Evolutionary conservation across 2,113 vertebrate genomes (phyloP).

Genomic region (Lota lota): DNA sequence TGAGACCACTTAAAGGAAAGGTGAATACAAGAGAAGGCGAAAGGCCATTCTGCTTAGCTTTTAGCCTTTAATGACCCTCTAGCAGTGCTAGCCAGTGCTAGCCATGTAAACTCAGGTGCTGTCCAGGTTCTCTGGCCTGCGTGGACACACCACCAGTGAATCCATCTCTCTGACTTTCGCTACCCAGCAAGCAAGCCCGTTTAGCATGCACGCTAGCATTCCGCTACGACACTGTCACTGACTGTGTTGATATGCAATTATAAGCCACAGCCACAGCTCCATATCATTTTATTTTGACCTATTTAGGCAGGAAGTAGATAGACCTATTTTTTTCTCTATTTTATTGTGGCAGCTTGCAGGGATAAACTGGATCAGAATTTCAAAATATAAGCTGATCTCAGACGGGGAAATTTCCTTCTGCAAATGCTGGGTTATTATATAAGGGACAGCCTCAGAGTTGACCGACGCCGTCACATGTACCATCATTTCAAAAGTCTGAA

Average conservation of each 20-base stretch:
- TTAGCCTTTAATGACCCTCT: slow-evolving; percentile 43
- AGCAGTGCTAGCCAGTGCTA: slow-evolving; percentile 56
- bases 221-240: slow-evolving; percentile 23
- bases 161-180: slow-evolving; percentile 30
- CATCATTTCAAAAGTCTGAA: slow-evolving; percentile 16
- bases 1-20: no score
- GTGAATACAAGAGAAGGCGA: no score
- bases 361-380: slow-evolving; percentile 52
- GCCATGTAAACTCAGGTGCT: slow-evolving; percentile 50
- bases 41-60: slow-evolving; percentile 7
- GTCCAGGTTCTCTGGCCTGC: slow-evolving; percentile 16
- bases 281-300: background rate
- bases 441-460: slow-evolving; percentile 29
- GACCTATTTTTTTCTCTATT: background rate
- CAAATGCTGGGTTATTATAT: slow-evolving; percentile 44
- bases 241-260: slow-evolving; percentile 40
- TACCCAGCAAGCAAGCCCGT: slow-evolving; percentile 8
- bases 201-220: slow-evolving; percentile 53
- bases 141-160: slow-evolving; percentile 13
- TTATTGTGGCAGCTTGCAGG: slow-evolving; percentile 6
- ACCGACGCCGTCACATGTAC: slow-evolving; percentile 3
- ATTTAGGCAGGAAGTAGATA: background rate
- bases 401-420: slow-evolving; percentile 35
- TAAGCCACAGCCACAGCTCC: slow-evolving; percentile 8
- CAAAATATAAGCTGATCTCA: slow-evolving; percentile 41